Base-by-base conservation (phyloP, 2,113 vertebrate genomes). In the Gallinago undulata region DNA sequence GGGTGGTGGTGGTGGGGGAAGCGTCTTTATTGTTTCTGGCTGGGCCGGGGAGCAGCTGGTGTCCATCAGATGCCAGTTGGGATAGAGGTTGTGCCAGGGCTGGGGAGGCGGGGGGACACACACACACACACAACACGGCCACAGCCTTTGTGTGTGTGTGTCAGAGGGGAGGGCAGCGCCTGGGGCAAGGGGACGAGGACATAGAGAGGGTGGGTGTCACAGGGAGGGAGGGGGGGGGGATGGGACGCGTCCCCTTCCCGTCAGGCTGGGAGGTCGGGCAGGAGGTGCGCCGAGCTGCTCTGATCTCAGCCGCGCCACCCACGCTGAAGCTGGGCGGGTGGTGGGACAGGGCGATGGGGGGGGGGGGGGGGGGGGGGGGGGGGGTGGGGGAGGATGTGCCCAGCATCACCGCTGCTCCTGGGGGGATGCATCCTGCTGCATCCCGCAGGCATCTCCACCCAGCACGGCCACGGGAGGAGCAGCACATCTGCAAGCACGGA, bases 11-110 rank as follows among this genome's bases (percentile, higher is more conserved):
- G 67, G 90, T 78, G 94, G 62, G 89, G 45, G 59, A 83, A 90
- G 83, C 18, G 53, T 77, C 92, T 87, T 96, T 89, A 97, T 96
- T 96, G 96, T 97, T 94, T 53, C 94, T 91, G 90, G 85, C 96
- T 87, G 89, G 89, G 83, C 83, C 7, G 30, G 45, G 88, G 77
- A 97, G 96, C 94, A 96, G 93, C 96, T 97, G 95, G 93, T 94
- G 95, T 94, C 94, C 95, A 95, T 97, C 92, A 94, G 95, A 95
- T 97, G 97, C 95, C 97, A 96, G 92, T 93, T 84, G 95, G 78
- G 82, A 94, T 76, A 53, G 86, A 90, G 75, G 86, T 70, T 89
- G 93, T 96, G 96, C 97, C 97, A 96, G 94, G 81, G 93, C 84
- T 19, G 11, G 77, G 62, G 83, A 57, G 41, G 39, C 39, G 59